A percentile compares a stretch with the other conserved stretches of the same genome.
phyloP scores from a whole-genome alignment of 2,113 vertebrate species.

The Psammodynastes pulverulentus region DNA sequence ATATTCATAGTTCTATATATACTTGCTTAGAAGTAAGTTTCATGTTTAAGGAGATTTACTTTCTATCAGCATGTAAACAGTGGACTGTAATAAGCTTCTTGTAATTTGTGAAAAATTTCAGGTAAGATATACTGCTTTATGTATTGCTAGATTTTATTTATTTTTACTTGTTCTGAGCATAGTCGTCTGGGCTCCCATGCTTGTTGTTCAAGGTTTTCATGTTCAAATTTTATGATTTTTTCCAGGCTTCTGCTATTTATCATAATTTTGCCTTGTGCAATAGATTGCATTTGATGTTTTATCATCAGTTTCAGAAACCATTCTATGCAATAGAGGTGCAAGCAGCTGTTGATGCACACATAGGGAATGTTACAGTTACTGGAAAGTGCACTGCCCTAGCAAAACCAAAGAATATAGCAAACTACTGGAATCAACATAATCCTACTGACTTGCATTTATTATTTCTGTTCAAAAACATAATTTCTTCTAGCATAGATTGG shows the following conservation, averaged over 20 bases:
- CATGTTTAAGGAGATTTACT: neutral
- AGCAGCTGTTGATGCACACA: neutral
- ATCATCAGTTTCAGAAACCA: neutral
- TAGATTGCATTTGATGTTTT: neutral
- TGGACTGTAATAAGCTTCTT: neutral
- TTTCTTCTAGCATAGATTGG: neutral
- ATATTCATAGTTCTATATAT: neutral
- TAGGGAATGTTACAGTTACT: neutral
- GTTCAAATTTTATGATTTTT: neutral
- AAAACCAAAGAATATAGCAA: neutral
- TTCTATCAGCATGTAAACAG: neutral
- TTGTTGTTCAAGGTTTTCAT: neutral
- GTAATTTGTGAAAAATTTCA: neutral
- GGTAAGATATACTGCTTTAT: neutral
- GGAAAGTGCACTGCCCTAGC: neutral
- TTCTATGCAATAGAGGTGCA: neutral
- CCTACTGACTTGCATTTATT: neutral
- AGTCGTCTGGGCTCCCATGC: neutral
- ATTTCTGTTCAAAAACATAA: neutral
- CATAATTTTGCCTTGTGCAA: neutral
- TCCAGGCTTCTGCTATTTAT: neutral
- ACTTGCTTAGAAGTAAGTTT: neutral
- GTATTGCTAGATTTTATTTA: neutral
- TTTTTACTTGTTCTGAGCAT: neutral
- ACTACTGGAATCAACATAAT: neutral